Base-by-base conservation (phyloP, 2,888 invertebrate genomes). In the Iphiclides podalirius region DNA sequence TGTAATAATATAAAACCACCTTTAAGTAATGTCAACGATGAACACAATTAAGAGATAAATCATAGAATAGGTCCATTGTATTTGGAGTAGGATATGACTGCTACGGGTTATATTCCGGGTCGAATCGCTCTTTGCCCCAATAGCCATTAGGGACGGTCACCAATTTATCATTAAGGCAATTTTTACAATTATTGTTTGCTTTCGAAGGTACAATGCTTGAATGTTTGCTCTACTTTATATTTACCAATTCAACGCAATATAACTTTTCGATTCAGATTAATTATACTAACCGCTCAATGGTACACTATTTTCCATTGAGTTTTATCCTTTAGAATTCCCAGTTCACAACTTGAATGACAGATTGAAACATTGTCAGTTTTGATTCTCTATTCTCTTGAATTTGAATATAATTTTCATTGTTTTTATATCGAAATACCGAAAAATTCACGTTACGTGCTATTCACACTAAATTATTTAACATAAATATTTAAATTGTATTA, bases 131-230 rank as follows among this genome's bases (percentile, higher is more conserved):
- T 74, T 64, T 76, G 75, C 78, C 78, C 77, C 72, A 73, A 70
- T 68, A 66, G 69, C 81, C 79, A 85, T 86, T 85, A 78, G 81
- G 71, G 83, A 82, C 76, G 84, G 79, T 84, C 80, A 81, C 84
- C 87, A 88, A 87, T 88, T 85, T 87, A 88, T 88, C 88, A 88
- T 88, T 87, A 87, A 72, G 81, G 79, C 88, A 80, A 88, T 87
- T 88, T 87, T 87, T 85, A 82, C 84, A 84, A 85, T 88, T 80
- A 84, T 83, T 84, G 84, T 83, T 82, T 73, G 78, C 75, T 76
- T 73, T 79, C 75, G 74, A 71, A 59, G 59, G 59, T 53, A 55
- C 46, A 46, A 54, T 37, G 54, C 2, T 52, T 23, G 26, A 60
- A 55, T 70, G 52, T 61, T 63, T 82, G 75, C 86, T 85, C 82